Percentiles rank a stretch among this genome's conserved stretches.
These are phyloP conservation scores for Aramus guarauna DNA, from an alignment of 2,113 vertebrate genomes.

Conservation along the genomic window DNA sequence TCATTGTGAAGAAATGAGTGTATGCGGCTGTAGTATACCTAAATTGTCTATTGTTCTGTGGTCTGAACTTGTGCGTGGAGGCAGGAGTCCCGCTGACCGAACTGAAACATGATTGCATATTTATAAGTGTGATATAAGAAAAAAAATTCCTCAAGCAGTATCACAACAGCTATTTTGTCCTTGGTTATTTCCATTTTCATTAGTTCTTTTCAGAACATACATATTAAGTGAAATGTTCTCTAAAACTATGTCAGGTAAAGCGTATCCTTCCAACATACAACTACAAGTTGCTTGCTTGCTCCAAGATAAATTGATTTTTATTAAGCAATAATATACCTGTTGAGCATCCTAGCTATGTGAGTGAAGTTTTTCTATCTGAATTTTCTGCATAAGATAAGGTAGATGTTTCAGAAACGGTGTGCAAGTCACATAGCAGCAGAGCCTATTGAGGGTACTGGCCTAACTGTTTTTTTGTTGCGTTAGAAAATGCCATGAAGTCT, in stretches of 20 bases:
- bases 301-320: neutral
- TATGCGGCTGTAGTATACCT: neutral
- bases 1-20: neutral
- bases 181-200: neutral
- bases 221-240: neutral
- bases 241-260: neutral
- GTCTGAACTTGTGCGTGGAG: neutral
- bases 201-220: neutral
- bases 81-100: neutral
- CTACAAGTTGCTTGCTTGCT: neutral
- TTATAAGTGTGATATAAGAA: neutral
- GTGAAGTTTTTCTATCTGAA: neutral
- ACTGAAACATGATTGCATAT: neutral
- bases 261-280: accelerated
- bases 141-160: neutral
- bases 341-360: neutral
- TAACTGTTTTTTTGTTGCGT: neutral
- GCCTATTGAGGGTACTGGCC: neutral
- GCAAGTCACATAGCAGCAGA: neutral
- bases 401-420: neutral
- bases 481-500: neutral
- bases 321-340: neutral
- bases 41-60: neutral
- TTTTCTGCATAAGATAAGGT: neutral
- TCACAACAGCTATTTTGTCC: neutral